Evolutionary conservation across 2,113 vertebrate genomes (phyloP), one percentile per base, ranked within the genome.

Genomic region (Eudyptes chrysolophus): DNA sequence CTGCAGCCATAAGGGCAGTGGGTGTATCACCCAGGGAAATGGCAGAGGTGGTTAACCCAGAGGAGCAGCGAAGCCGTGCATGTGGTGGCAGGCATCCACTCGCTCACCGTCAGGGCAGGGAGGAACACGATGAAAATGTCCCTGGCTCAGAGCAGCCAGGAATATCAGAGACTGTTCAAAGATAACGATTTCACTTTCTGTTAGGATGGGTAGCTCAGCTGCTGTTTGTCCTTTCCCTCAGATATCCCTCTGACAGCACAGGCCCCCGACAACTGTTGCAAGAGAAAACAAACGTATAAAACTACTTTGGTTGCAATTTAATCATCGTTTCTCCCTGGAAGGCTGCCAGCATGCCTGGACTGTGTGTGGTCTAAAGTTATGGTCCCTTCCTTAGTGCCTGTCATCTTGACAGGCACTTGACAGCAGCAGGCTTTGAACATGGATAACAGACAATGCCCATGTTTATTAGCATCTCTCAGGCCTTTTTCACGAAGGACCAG

Each of bases 31-130:
- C 8, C 16, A 18, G 32, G 52, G 81, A 54, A 42, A 25, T 3
- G 52, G 34, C 19, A 34, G 60, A 52, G 20, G 21, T 3, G 10
- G 54, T 17, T 79, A n/a, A 62, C 4, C 12, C 54, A 46, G 54
- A 26, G 48, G 3, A 69, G 48, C 42, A 46, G 78, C 0, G 1
- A 46, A 68, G 55, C 42, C 5, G 5, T 11, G 42, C 0, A 0
- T 19, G 24, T 26, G 16, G 11, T 40, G 11, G 16, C 60, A 88
- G 54, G 27, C 2, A 2, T 17, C 25, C 42, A 17, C 60, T 51
- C 0, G 1, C 36, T 79, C 61, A 44, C 21, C 2, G 0, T 34
- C 61, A 30, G 42, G 42, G 40, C 18, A n/a, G 49, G 24, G 61
- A 52, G 6, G 30, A 87, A 30, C 12, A 19, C 0, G 3, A 36